A percentile compares a stretch with the other conserved stretches of the same genome.
phyloP scores from a whole-genome alignment of 2,113 vertebrate species.

The Ptilorrhoa leucosticta region DNA sequence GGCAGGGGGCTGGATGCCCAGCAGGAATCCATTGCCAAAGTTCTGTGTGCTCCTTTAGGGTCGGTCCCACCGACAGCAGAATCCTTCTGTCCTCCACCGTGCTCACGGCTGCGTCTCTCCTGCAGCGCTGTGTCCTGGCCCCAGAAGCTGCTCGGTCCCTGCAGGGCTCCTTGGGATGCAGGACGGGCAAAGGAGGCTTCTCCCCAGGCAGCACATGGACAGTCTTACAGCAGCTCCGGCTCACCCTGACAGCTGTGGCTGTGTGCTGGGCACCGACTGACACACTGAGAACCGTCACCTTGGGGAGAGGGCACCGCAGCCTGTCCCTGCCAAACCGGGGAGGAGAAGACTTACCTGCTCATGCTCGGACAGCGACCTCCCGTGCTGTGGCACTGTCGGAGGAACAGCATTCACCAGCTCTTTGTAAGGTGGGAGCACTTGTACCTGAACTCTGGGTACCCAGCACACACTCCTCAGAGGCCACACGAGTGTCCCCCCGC shows the following conservation, averaged over 20 bases:
- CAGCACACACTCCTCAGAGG: not conserved
- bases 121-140: not conserved
- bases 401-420: not conserved
- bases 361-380: not conserved
- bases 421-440: not conserved
- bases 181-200: not conserved
- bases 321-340: not conserved
- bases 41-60: not conserved
- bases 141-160: not conserved
- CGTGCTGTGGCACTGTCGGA: not conserved
- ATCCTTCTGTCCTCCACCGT: not conserved
- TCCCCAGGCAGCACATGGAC: not conserved
- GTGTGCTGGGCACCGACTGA: accelerated
- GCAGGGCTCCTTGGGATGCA: not conserved
- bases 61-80: not conserved
- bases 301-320: not conserved
- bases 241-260: not conserved
- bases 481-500: accelerated
- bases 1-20: not conserved
- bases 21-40: not conserved
- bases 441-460: not conserved
- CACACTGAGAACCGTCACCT: not conserved
- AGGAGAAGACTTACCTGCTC: slow-evolving; percentile 26
- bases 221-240: not conserved
- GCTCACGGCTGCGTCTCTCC: not conserved